Conservation (phyloP, 2,888 invertebrate species). For the Podabrus alpinus region DNA sequence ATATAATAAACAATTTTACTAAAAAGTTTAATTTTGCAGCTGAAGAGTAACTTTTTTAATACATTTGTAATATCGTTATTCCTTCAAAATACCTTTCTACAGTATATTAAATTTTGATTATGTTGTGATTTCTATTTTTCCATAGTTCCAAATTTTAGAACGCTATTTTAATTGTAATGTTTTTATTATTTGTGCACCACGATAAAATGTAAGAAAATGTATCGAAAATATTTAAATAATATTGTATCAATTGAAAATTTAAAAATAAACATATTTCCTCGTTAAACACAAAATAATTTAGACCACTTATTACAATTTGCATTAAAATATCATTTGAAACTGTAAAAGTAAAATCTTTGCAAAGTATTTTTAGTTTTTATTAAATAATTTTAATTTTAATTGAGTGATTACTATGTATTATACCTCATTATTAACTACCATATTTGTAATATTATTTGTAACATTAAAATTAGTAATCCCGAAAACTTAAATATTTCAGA, state of each 20-base stretch:
- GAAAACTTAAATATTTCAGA: not conserved
- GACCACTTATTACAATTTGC: not conserved
- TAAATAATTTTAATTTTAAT: no score
- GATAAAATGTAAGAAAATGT: not conserved
- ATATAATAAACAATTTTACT: no score
- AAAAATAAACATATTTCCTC: not conserved
- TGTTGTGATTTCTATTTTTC: not conserved
- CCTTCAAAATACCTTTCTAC: not conserved
- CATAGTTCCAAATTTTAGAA: not conserved
- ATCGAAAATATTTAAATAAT: not conserved
- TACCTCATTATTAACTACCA: not conserved
- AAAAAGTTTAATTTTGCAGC: no score
- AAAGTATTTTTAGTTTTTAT: no score
- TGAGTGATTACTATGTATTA: no score
- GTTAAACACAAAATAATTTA: not conserved
- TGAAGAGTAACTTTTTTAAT: no score
- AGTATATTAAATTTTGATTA: not conserved
- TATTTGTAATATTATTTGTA: not conserved
- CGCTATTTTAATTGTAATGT: not conserved
- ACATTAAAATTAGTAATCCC: not conserved
- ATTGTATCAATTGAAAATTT: not conserved
- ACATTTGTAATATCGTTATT: no score
- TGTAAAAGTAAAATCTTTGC: no score
- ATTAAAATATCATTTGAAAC: not conserved
- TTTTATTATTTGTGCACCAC: not conserved